phyloP scores from a whole-genome alignment of 1,140 invertebrate genomes.

The Leptinotarsa undecemlineata region DNA sequence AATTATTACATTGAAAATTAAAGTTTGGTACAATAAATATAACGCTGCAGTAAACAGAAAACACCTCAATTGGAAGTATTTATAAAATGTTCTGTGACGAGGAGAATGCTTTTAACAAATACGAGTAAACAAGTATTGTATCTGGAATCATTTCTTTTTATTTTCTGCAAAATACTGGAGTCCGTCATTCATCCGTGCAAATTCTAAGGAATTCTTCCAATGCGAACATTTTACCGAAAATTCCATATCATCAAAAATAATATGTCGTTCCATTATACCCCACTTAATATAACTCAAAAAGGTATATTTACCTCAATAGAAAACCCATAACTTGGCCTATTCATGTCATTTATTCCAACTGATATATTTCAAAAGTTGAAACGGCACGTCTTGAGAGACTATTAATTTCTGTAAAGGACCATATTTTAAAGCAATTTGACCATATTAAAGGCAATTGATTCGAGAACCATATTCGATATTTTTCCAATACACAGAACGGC shows the following conservation, averaged over 20 bases:
- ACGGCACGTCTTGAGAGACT: slow-evolving; percentile 32
- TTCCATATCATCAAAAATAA: slow-evolving; percentile 18
- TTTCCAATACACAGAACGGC: background rate
- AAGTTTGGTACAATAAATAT: too few species aligned
- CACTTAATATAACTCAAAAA: slow-evolving; percentile 24
- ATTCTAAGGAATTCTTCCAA: background rate
- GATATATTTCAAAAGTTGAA: slow-evolving; percentile 25
- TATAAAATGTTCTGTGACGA: too few species aligned
- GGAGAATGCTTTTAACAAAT: too few species aligned
- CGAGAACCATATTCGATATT: slow-evolving; percentile 20
- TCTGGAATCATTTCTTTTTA: too few species aligned
- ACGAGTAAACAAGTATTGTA: too few species aligned
- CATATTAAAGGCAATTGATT: slow-evolving; percentile 52
- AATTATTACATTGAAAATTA: too few species aligned
- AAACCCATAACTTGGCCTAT: slow-evolving; percentile 12
- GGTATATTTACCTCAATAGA: slow-evolving; percentile 20
- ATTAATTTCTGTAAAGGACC: slow-evolving; percentile 45
- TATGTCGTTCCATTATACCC: slow-evolving; percentile 19
- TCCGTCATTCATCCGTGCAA: background rate
- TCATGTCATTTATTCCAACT: slow-evolving; percentile 20
- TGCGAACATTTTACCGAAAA: slow-evolving; percentile 11
- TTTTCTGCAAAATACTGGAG: too few species aligned
- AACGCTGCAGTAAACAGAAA: too few species aligned
- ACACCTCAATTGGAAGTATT: too few species aligned
- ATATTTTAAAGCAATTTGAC: slow-evolving; percentile 54